Conservation (phyloP, 2,888 invertebrate species). For the Cyaniris semiargus region DNA sequence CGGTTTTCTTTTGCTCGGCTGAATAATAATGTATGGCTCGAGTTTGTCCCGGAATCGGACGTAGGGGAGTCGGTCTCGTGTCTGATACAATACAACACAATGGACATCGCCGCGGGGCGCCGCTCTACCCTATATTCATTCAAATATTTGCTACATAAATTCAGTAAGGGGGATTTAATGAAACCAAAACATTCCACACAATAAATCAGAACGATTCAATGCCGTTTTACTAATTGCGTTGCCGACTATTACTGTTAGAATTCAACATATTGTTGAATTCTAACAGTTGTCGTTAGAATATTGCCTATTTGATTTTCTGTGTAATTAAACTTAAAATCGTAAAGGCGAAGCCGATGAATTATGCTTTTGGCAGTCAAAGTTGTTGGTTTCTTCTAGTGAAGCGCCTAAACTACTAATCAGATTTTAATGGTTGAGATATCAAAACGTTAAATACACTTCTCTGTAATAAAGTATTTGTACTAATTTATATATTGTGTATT, state of each 20-base stretch:
- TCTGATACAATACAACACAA: slow-evolving; percentile 59
- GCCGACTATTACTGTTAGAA: neutral
- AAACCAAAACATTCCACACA: slow-evolving; percentile 59
- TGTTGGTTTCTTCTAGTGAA: no score
- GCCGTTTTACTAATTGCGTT: slow-evolving; percentile 6
- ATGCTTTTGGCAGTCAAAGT: neutral
- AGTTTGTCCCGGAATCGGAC: slow-evolving; percentile 9
- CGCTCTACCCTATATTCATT: slow-evolving; percentile 62
- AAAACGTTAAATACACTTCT: no score
- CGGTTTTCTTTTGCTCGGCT: no score
- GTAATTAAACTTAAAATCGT: neutral
- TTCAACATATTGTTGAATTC: neutral
- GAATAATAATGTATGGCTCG: neutral
- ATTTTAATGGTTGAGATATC: no score
- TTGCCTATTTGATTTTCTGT: neutral
- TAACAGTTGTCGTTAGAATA: neutral
- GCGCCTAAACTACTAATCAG: no score
- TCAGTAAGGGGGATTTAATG: slow-evolving; percentile 67
- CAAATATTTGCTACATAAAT: slow-evolving; percentile 65
- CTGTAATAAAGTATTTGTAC: neutral
- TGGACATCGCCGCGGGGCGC: slow-evolving; percentile 53
- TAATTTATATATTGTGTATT: no score
- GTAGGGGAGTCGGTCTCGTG: slow-evolving; percentile 44
- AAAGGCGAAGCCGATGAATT: neutral
- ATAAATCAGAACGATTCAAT: slow-evolving; percentile 16